phyloP scores from a whole-genome alignment of 1,140 invertebrate genomes.

The Vollenhovia emeryi region DNA sequence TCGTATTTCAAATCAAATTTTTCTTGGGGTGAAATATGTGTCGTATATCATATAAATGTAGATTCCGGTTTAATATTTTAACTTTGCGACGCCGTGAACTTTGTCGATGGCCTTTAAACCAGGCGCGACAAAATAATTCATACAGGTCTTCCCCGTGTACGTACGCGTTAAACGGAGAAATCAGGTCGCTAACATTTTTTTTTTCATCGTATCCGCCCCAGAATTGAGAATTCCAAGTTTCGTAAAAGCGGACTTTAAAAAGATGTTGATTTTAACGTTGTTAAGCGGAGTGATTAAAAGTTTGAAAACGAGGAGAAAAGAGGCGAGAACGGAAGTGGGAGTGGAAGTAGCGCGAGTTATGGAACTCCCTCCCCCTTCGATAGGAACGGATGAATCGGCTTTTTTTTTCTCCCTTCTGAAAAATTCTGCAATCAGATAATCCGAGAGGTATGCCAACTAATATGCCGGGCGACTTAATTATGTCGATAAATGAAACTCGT shows the following conservation, averaged over 20 bases:
- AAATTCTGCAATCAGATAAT: conserved; percentile 49
- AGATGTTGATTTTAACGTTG: conserved; percentile 58
- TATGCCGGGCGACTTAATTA: conserved; percentile 38
- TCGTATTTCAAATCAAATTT: background rate
- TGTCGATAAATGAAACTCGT: conserved; percentile 26
- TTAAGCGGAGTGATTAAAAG: conserved; percentile 54
- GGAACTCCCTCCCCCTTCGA: conserved; percentile 21
- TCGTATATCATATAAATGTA: background rate
- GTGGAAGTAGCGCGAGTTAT: conserved; percentile 29
- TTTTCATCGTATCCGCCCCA: background rate
- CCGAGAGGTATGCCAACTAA: background rate
- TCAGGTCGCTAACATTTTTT: background rate
- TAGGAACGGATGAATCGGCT: conserved; percentile 26
- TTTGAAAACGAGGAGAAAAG: conserved; percentile 23
- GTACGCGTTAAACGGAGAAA: background rate
- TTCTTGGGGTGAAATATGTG: background rate
- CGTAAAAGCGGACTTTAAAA: conserved; percentile 41
- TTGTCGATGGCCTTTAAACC: too few relatives aligned
- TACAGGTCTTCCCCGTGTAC: background rate
- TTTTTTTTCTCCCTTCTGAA: conserved; percentile 37
- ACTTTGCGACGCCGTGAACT: too few relatives aligned
- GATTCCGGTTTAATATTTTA: background rate
- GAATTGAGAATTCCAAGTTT: conserved; percentile 44
- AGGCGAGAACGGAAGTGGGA: background rate
- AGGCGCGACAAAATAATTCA: background rate